Conservation (phyloP, 2,888 invertebrate genomes). For the Mythimna albipuncta region DNA sequence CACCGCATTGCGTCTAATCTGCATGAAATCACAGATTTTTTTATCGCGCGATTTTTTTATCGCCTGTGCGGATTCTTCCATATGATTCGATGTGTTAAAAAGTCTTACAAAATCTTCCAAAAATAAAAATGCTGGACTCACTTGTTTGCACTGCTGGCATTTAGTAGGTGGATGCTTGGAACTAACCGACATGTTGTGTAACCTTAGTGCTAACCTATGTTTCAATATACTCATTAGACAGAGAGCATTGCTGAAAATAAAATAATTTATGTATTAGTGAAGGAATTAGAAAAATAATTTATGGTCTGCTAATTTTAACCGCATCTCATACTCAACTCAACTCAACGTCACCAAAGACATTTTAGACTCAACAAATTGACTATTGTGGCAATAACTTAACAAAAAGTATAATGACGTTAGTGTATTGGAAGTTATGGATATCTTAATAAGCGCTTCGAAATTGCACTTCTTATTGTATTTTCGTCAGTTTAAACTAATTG, state of each 20-base stretch:
- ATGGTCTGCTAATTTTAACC: background rate
- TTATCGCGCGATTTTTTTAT: too few relatives aligned
- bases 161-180: conserved; percentile 82
- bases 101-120: background rate
- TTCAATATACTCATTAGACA: conserved; percentile 90
- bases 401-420: background rate
- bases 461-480: too few relatives aligned
- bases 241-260: conserved; percentile 86
- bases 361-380: background rate
- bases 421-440: background rate
- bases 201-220: conserved; percentile 88
- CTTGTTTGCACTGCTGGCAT: conserved; percentile 87
- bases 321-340: background rate
- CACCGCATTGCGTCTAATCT: too few relatives aligned
- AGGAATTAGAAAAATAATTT: background rate
- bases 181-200: conserved; percentile 84
- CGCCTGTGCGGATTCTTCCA: too few relatives aligned
- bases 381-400: background rate
- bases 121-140: conserved; percentile 64
- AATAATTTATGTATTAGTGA: conserved; percentile 9
- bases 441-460: background rate
- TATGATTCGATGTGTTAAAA: too few relatives aligned
- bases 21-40: too few relatives aligned
- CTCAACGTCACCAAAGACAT: background rate
- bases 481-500: too few relatives aligned